A percentile compares a stretch with the other conserved stretches of the same genome.
These are phyloP conservation scores for Alosa alosa DNA, from an alignment of 2,113 vertebrate species.

Conservation along the genomic window DNA sequence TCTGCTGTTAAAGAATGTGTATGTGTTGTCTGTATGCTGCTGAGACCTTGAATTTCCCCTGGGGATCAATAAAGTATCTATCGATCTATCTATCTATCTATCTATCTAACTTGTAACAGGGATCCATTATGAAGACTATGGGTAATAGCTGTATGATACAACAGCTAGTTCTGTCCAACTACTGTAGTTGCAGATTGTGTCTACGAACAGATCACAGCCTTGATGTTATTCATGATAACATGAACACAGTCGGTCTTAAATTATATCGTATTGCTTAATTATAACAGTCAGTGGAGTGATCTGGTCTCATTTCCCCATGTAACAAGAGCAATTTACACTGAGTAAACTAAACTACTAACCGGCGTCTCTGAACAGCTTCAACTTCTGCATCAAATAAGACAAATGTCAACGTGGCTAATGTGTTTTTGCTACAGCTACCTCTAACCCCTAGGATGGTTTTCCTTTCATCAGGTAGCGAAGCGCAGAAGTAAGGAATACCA, in stretches of 20 bases:
- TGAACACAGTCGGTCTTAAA: neutral
- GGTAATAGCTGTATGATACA: neutral
- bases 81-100: too few relatives aligned
- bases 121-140: neutral
- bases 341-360: neutral
- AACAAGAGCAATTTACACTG: neutral
- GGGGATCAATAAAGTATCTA: too few relatives aligned
- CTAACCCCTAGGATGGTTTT: slow-evolving; percentile 10
- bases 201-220: neutral
- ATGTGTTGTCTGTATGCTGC: too few relatives aligned
- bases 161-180: neutral
- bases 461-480: neutral
- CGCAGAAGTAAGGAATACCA: slow-evolving; percentile 1
- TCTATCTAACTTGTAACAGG: too few relatives aligned
- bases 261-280: neutral
- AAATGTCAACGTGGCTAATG: neutral
- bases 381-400: neutral
- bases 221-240: neutral
- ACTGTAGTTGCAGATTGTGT: too few relatives aligned
- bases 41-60: too few relatives aligned
- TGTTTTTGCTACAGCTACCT: slow-evolving; percentile 12
- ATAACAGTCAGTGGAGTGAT: neutral
- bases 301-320: neutral
- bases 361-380: neutral
- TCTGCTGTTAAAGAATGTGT: too few relatives aligned